Conservation (phyloP, 2,797 vertebrate species). For the Gallinago solitaria region DNA sequence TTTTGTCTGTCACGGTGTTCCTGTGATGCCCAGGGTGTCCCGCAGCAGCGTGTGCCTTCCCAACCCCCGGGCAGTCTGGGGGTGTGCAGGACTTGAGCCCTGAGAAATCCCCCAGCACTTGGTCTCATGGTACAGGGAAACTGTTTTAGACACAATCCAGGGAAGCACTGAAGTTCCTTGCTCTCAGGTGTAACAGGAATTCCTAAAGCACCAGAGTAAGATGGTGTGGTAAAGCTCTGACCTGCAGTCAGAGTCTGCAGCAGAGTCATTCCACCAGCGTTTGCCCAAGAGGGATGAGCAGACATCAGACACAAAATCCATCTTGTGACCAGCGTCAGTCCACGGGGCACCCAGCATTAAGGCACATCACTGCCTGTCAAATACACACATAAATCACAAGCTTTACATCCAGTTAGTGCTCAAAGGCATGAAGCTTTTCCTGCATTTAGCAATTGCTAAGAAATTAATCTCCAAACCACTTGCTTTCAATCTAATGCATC, state of each 20-base stretch:
- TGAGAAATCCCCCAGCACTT: background rate
- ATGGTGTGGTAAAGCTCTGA: background rate
- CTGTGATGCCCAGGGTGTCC: rapidly evolving
- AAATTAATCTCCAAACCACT: background rate
- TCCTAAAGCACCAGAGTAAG: background rate
- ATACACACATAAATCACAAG: background rate
- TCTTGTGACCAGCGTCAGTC: background rate
- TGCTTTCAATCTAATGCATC: background rate
- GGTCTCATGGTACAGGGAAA: background rate
- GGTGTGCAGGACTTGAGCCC: background rate
- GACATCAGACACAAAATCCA: background rate
- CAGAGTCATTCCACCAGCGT: background rate
- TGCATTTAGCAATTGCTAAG: background rate
- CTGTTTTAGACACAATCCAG: rapidly evolving
- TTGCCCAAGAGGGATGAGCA: background rate
- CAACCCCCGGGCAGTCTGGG: rapidly evolving
- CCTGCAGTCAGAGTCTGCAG: background rate
- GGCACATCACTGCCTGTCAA: background rate
- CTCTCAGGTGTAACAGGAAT: background rate
- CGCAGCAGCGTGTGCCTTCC: rapidly evolving
- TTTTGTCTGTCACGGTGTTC: background rate
- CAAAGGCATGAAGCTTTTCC: background rate
- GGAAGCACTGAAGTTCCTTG: background rate
- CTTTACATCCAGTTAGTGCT: background rate
- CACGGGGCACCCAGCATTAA: rapidly evolving